Percentiles rank a stretch among this genome's conserved stretches.
phyloP scores from a whole-genome alignment of 2,888 invertebrate species.

The Polyommatus icarus region DNA sequence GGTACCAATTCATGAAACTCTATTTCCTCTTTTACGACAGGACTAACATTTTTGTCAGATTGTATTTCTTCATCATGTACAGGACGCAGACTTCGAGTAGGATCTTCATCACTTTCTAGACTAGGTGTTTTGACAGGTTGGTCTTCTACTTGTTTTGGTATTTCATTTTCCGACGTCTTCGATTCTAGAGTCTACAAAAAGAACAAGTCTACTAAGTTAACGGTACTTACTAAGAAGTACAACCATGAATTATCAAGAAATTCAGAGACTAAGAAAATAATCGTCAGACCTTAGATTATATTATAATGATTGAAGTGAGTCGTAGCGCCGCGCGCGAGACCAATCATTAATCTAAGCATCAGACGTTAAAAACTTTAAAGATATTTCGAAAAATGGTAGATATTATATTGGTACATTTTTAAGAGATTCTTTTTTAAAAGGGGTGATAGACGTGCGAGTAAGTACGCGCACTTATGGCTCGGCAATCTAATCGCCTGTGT shows the following conservation, averaged over 20 bases:
- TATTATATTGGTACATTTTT: not conserved
- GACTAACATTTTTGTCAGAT: not conserved
- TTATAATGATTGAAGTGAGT: no score
- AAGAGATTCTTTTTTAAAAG: no score
- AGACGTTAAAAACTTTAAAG: not conserved
- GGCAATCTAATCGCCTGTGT: no score
- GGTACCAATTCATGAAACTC: not conserved
- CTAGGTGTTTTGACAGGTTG: not conserved
- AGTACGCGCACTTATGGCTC: no score
- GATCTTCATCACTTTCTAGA: not conserved
- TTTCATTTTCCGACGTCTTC: not conserved
- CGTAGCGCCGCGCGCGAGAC: no score
- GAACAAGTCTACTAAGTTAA: no score
- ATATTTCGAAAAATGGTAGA: not conserved
- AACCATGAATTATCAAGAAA: not conserved
- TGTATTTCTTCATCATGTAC: not conserved
- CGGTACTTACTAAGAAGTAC: no score
- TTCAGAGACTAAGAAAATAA: not conserved
- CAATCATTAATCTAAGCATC: no score
- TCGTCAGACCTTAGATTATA: not conserved
- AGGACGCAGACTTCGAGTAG: not conserved
- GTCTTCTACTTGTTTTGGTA: not conserved
- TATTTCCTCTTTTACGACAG: not conserved
- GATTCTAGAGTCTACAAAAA: not conserved
- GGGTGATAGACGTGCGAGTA: no score